Evolutionary conservation across 2,113 vertebrate species (phyloP), one percentile per base, ranked within the genome.

Genomic region (Alectura lathami): DNA sequence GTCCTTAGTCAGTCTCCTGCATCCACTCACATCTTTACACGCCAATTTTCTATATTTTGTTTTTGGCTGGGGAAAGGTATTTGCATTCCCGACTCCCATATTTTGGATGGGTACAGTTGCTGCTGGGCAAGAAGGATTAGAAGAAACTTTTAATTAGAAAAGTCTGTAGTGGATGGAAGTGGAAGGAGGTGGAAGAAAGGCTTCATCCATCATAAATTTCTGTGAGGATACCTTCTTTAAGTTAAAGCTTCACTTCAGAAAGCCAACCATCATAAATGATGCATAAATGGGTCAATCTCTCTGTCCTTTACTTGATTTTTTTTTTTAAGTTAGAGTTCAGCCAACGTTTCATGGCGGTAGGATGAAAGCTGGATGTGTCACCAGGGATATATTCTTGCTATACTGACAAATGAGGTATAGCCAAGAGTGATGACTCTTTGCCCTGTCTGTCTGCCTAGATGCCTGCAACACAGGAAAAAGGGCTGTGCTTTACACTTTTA

Each of bases 21-120:
- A 54, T 11, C 7, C 43, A 22, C 83, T 85, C 40, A 62, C 15
- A 78, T 26, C 3, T 34, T 17, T 32, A 6, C 4, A 17, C 11
- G 9, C 11, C 8, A 47, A 17, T 32, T 51, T 62, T 30, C 6
- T 38, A 26, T 51, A 15, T 17, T n/a, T 23, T 45, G 22, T 23
- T 51, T 32, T 21, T 8, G 1, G 0, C 8, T 6, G 36, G 24
- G 21, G 27, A 12, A 87, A 2, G 1, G 2, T 8, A 51, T 85
- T 59, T 85, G 7, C 4, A 21, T 92, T 78, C 56, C 20, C 13
- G 12, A n/a, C 45, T 69, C 32, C 20, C 23, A 5, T 51, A 22
- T 75, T 38, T 45, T 57, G 40, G 40, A 60, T 51, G 32, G 88
- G 8, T 29, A 5, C 17, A 14, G 6, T 4, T 50, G 50, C 6